These are phyloP conservation scores for Catostylus mosaicus DNA, from an alignment of 30 jellyfish, hydroid and myxozoan genomes.

Conservation along the genomic window DNA sequence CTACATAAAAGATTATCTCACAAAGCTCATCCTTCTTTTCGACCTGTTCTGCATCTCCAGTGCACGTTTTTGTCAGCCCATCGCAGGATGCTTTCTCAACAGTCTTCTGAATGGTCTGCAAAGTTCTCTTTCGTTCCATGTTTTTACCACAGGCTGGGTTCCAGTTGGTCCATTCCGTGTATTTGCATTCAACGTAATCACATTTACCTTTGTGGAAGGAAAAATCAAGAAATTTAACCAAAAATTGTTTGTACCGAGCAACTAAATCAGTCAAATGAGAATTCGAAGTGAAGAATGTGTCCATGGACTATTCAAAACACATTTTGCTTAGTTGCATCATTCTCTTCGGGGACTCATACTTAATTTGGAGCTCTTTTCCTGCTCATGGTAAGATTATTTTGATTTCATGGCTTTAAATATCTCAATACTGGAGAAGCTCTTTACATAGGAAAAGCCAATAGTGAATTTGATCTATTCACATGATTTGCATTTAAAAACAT, in stretches of 20 bases:
- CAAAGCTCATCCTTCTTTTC: conserved; percentile 62
- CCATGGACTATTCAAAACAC: not conserved
- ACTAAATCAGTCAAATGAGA: no score
- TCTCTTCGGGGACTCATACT: no score
- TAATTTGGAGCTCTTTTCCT: no score
- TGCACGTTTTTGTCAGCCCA: conserved; percentile 66
- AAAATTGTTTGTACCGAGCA: no score
- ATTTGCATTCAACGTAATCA: conserved; percentile 69
- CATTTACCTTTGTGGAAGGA: conserved; percentile 42
- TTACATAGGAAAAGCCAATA: no score
- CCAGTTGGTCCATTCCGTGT: conserved; percentile 75
- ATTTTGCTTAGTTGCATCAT: no score
- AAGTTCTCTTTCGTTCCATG: conserved; percentile 49
- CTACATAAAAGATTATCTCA: conserved; percentile 22
- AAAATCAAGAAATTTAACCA: not conserved
- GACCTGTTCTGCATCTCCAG: conserved; percentile 65
- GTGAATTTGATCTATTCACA: no score
- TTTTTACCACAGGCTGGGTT: conserved; percentile 71
- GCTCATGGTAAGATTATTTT: no score
- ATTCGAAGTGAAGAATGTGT: not conserved
- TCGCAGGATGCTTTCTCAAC: conserved; percentile 54
- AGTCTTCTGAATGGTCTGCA: conserved; percentile 50
- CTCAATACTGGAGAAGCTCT: no score
- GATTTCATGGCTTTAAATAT: no score
- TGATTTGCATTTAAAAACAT: no score